Base-by-base conservation (phyloP, 2,797 vertebrate species). In the Emydoidea blandingii region DNA sequence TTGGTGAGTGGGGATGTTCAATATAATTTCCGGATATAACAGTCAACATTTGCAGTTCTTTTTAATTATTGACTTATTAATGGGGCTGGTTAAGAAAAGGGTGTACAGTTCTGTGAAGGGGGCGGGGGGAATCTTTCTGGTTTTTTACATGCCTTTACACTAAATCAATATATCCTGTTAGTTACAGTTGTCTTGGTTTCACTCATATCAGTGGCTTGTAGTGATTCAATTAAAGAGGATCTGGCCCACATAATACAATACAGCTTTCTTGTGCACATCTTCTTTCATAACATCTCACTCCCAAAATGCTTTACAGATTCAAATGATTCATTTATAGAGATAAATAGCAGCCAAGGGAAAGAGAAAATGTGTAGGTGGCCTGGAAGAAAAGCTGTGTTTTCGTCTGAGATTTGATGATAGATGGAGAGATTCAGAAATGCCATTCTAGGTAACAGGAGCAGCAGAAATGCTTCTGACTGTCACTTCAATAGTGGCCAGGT, bases 1-100 rank as follows among this genome's bases (percentile, higher is more conserved):
- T 44, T 41, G 83, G 93, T 21, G 94, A 49, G 91, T 89, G 85
- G 86, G 56, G 92, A 94, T 8, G 31, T 15, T 37, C n/a, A 72
- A 23, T 72, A 41, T 37, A 41, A 72, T 72, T 78, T 78, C 44
- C 18, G 29, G 47, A 78, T 47, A 44, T 31, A 31, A 49, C 27
- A 49, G 25, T 49, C 41, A 49, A 78, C 31, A 49, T 49, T 18
- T 78, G 25, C 25, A 78, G 44, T 31, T 3, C 44, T 88, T 1
- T 72, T 79, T 76, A 78, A 49, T 12, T 21, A 0, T 14, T 37
- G 18, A 68, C 5, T 68, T 68, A 19, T 21, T 72, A 41, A 72
- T 37, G 10, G 65, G 19, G 21, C n/a, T 37, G 4, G 10, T 25
- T 72, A 41, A 72, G 68, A 41, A 37, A 72, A 41, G 10, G 34